phyloP scores from a whole-genome alignment of 2,797 vertebrate species.

The Sternotherus odoratus region DNA sequence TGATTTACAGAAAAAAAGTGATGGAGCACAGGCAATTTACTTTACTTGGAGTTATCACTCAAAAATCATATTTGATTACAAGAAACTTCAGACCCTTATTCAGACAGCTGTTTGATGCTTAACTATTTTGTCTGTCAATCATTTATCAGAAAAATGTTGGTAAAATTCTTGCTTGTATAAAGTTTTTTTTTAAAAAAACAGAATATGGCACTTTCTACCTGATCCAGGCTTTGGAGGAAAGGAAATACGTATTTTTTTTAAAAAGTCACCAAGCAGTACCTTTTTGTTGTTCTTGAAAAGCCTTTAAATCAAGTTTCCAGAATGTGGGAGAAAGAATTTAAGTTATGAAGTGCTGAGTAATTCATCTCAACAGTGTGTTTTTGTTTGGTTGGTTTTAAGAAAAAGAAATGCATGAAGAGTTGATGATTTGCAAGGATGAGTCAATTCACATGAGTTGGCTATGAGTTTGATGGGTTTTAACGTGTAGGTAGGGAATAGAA shows the following conservation, averaged over 20 bases:
- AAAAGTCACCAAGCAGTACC: background rate
- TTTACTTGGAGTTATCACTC: background rate
- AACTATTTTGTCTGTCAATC: background rate
- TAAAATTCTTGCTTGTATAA: background rate
- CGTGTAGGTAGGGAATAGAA: background rate
- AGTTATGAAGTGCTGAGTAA: background rate
- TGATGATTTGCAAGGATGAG: rapidly evolving
- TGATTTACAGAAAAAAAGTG: background rate
- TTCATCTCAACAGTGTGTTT: background rate
- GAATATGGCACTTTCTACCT: background rate
- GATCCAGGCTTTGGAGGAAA: background rate
- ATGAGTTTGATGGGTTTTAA: background rate
- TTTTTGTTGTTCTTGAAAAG: background rate
- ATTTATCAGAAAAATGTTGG: background rate
- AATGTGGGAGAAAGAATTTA: background rate
- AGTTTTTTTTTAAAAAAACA: background rate
- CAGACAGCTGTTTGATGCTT: background rate
- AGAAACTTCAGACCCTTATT: background rate
- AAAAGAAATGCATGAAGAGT: background rate
- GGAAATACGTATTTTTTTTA: background rate
- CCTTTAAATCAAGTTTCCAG: background rate
- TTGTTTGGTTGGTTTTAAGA: too few species aligned
- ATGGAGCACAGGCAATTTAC: background rate
- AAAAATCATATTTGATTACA: background rate
- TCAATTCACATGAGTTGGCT: background rate